Evolutionary conservation across 1,140 invertebrate genomes (phyloP).

Genomic region (Ctenoplectra terminalis): DNA sequence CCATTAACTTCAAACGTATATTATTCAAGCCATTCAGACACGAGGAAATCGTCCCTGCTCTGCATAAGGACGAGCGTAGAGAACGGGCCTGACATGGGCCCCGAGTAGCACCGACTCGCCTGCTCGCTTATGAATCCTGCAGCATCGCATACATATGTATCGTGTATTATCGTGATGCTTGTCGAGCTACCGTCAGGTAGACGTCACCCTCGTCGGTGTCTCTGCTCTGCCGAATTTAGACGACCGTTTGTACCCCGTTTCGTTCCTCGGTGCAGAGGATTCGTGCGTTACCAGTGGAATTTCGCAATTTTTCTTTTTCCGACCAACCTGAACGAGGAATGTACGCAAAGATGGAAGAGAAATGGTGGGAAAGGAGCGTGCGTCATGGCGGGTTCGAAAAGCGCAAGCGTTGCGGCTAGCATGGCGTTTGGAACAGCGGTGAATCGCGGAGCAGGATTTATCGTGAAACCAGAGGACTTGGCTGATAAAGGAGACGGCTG

Average conservation of each 20-base stretch:
- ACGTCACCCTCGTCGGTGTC: constrained; percentile 7
- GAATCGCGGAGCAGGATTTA: not conserved
- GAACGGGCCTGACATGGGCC: constrained; percentile 45
- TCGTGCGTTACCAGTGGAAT: no score
- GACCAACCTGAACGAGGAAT: not conserved
- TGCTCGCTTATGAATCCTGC: constrained; percentile 55
- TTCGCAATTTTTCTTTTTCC: no score
- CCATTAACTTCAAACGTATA: constrained; percentile 71
- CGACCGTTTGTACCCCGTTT: no score
- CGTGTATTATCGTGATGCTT: constrained; percentile 57
- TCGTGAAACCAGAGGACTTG: not conserved
- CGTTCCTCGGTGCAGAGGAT: no score
- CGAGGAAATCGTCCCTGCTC: constrained; percentile 64
- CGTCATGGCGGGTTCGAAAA: not conserved
- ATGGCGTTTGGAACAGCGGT: no score
- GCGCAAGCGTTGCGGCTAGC: not conserved
- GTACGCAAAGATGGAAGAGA: not conserved
- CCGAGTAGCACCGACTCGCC: constrained; percentile 23
- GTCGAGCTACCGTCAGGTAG: constrained; percentile 41
- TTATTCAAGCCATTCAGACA: constrained; percentile 69
- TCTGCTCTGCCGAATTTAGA: not conserved
- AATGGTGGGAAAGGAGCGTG: constrained; percentile 16
- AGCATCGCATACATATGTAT: constrained; percentile 56
- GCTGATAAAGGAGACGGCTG: constrained; percentile 6
- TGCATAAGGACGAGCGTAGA: constrained; percentile 62